Percentiles rank a stretch among this genome's conserved stretches.
Evolutionary conservation across 2,113 vertebrate genomes (phyloP).

Genomic region (Pycnonotus jocosus): DNA sequence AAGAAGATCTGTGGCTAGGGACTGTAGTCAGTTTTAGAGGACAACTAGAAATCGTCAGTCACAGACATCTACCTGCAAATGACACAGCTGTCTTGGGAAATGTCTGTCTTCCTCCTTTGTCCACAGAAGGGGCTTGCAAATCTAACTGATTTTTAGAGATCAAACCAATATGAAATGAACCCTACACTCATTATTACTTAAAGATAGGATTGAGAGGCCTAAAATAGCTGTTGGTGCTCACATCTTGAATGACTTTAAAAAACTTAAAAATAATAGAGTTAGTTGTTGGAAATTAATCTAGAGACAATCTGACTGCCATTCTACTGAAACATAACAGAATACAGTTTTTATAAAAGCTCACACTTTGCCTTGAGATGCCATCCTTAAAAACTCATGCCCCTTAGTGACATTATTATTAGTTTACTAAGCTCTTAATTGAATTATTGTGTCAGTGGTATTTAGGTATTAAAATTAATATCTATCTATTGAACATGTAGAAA

Average conservation of each 20-base stretch:
- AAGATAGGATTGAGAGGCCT: not conserved
- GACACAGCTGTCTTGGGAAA: not conserved
- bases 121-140: not conserved
- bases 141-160: not conserved
- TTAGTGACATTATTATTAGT: not conserved
- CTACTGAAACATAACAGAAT: not conserved
- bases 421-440: not conserved
- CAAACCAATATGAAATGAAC: not conserved
- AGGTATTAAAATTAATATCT: not conserved
- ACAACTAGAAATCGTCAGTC: not conserved
- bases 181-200: not conserved
- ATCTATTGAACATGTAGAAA: not conserved
- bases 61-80: not conserved
- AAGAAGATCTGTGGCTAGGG: not conserved
- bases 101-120: not conserved
- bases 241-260: not conserved
- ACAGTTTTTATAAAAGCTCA: not conserved
- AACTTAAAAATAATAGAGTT: not conserved
- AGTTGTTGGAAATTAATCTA: not conserved
- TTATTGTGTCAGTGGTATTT: not conserved
- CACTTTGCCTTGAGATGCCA: not conserved
- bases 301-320: not conserved
- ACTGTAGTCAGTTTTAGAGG: not conserved
- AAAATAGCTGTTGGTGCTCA: not conserved
- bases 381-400: not conserved